Conservation (phyloP, 2,797 vertebrate species). For the Micrastur ruficollis region DNA sequence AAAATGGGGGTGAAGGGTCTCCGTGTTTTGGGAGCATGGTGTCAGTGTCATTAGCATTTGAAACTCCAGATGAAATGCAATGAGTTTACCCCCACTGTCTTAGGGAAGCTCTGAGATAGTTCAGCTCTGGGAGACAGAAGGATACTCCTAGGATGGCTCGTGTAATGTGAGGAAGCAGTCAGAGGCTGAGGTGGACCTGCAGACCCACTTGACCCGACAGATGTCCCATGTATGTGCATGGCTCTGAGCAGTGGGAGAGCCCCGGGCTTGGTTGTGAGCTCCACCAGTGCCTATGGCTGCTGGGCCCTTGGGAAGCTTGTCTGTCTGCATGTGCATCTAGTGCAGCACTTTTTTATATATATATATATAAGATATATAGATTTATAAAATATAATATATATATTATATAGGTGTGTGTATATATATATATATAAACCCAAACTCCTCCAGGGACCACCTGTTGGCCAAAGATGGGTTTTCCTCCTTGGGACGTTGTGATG, state of each 20-base stretch:
- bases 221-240: accelerated
- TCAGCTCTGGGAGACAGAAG: background rate
- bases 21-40: background rate
- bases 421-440: accelerated
- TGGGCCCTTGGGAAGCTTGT: background rate
- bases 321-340: background rate
- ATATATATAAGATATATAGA: background rate
- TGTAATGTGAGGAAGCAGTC: background rate
- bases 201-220: background rate
- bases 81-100: background rate
- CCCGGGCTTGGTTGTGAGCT: accelerated
- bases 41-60: background rate
- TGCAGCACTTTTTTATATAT: background rate
- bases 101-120: background rate
- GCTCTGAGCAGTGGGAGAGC: accelerated
- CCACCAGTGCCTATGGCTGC: background rate
- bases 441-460: background rate
- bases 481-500: background rate
- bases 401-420: too few species aligned
- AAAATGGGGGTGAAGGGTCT: background rate
- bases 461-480: background rate
- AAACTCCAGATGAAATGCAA: background rate
- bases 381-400: too few species aligned
- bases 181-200: background rate
- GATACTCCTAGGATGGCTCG: background rate